These are phyloP conservation scores for Channa maculata DNA, from an alignment of 2,113 vertebrate species.

Conservation along the genomic window DNA sequence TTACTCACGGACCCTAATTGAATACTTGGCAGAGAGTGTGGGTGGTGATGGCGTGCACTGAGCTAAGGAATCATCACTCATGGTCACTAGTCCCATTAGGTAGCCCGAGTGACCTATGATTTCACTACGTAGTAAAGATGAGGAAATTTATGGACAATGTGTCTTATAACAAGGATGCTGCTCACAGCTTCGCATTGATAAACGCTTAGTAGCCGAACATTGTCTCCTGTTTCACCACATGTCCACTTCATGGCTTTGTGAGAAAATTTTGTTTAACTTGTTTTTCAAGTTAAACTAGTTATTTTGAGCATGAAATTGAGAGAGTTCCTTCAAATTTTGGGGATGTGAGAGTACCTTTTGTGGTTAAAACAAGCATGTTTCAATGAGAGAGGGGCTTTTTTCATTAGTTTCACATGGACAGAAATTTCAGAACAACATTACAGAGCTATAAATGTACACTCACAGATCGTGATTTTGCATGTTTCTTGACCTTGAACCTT, in stretches of 20 bases:
- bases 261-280: conserved; percentile 45
- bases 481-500: background rate
- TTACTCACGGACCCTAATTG: conserved; percentile 78
- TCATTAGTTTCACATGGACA: conserved; percentile 22
- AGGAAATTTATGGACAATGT: conserved; percentile 61
- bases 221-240: conserved; percentile 1
- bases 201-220: background rate
- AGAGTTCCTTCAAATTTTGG: conserved; percentile 65
- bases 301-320: conserved; percentile 60
- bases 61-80: conserved; percentile 68
- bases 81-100: conserved; percentile 70
- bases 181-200: conserved; percentile 9
- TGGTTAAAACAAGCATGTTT: conserved; percentile 61
- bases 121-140: conserved; percentile 57
- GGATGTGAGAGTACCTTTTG: conserved; percentile 76
- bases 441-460: conserved; percentile 2
- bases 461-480: background rate
- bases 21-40: conserved; percentile 74
- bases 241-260: conserved; percentile 42
- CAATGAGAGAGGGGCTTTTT: conserved; percentile 57
- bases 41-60: conserved; percentile 57
- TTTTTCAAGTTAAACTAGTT: conserved; percentile 41
- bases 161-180: conserved; percentile 2
- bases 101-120: conserved; percentile 68
- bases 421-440: conserved; percentile 34